Base-by-base conservation (phyloP, 2,113 vertebrate genomes). In the Phaetusa simplex region DNA sequence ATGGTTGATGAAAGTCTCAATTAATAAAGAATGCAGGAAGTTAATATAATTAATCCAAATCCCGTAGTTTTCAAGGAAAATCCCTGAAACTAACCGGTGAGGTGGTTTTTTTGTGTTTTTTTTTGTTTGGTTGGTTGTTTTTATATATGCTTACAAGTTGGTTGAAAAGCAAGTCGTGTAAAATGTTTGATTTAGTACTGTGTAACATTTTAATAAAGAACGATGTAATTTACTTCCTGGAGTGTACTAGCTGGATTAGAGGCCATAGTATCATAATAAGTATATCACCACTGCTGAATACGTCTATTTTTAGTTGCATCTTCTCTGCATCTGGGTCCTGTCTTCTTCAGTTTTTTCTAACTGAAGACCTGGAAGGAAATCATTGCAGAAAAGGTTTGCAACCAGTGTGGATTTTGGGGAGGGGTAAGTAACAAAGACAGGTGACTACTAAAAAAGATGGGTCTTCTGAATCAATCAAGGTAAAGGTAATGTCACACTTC, bases 351-450 rank as follows among this genome's bases (percentile, higher is more conserved):
- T 29, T 72, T 76, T 76, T 88, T 73, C 62, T 30, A 80, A 56
- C 20, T 55, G 66, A 59, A 64, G 22, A 55, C 27, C 47, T 82
- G 47, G 76, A 77, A 88, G 20, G 27, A 90, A 82, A 86, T 82
- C 4, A 64, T 50, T 89, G 15, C 32, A 70, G 65, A 34, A 47
- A 15, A 79, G 12, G 9, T 81, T 86, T 94, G n/a, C 27, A 80
- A 36, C 21, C 3, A 9, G 1, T 47, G 19, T 50, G n/a, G 34
- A 47, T 23, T 43, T 0, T 52, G 30, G 27, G 21, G 24, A 81
- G 24, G 13, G 10, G 3, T 77, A 34, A 77, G n/a, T 52, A 91
- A 40, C 17, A 78, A 65, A 49, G 24, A 45, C 18, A 30, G 15
- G 23, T 29, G 36, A 15, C 13, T 42, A 61, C 40, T 71, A 13